Percentiles rank a stretch among this genome's conserved stretches.
These are phyloP conservation scores for Philereme transversata DNA, from an alignment of 2,888 invertebrate species.

Conservation along the genomic window DNA sequence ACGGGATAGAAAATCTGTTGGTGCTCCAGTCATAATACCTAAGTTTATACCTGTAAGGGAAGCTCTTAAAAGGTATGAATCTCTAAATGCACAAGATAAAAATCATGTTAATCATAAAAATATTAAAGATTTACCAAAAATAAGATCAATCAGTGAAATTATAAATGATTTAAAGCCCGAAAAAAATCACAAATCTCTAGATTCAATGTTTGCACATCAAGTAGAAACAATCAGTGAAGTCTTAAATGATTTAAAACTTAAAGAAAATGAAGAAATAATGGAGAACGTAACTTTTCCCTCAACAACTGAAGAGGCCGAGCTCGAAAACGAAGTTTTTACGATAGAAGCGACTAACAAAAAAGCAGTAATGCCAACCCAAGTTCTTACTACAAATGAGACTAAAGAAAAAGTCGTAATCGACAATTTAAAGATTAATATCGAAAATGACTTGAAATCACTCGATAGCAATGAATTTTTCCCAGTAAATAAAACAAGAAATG, in stretches of 20 bases:
- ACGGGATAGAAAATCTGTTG: not conserved
- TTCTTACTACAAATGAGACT: too few relatives aligned
- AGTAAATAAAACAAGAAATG: not conserved
- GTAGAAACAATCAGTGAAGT: constrained; percentile 12
- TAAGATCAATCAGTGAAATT: constrained; percentile 15
- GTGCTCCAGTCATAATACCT: constrained; percentile 11
- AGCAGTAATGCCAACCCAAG: too few relatives aligned
- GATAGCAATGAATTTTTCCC: constrained; percentile 3
- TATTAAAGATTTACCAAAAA: constrained; percentile 8
- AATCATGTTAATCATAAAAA: constrained; percentile 3
- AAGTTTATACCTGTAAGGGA: constrained; percentile 20
- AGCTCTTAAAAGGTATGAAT: constrained; percentile 21
- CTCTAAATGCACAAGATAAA: constrained; percentile 12
- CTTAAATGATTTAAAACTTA: constrained; percentile 9
- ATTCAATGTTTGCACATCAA: constrained; percentile 19
- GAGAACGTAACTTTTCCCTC: constrained; percentile 4
- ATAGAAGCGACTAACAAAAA: not conserved
- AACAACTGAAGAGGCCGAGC: too few relatives aligned
- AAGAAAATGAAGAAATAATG: constrained; percentile 10
- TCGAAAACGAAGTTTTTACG: not conserved
- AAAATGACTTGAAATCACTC: constrained; percentile 8
- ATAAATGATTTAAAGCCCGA: constrained; percentile 13
- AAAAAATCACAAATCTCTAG: constrained; percentile 8
- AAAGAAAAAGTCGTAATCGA: too few relatives aligned
- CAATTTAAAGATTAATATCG: not conserved